These are phyloP conservation scores for Spodoptera litura DNA, from an alignment of 1,140 invertebrate species.

Conservation along the genomic window DNA sequence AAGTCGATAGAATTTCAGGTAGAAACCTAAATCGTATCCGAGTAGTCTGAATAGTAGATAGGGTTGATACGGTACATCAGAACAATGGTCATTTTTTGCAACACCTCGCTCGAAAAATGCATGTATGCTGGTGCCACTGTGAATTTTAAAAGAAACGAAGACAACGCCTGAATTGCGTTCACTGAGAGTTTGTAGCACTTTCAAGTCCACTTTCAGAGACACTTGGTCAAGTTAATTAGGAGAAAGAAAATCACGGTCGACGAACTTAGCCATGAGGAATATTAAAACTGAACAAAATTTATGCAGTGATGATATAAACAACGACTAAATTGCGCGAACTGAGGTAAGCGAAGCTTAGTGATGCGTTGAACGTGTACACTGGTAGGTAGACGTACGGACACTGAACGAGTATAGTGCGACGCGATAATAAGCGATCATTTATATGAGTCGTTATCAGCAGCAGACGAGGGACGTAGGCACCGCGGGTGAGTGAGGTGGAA, in stretches of 20 bases:
- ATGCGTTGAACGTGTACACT: constrained; percentile 51
- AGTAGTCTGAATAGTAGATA: constrained; percentile 89
- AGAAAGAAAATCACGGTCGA: constrained; percentile 79
- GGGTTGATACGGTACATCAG: constrained; percentile 87
- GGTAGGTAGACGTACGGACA: constrained; percentile 49
- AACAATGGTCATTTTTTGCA: constrained; percentile 86
- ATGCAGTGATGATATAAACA: too few species aligned
- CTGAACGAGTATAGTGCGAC: constrained; percentile 56
- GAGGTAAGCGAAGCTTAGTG: constrained; percentile 47
- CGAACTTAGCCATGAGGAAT: constrained; percentile 80
- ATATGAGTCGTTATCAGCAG: constrained; percentile 72
- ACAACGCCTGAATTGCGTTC: constrained; percentile 39
- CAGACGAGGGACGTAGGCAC: constrained; percentile 60
- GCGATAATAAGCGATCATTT: constrained; percentile 67
- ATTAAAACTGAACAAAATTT: constrained; percentile 40
- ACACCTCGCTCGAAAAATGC: constrained; percentile 72
- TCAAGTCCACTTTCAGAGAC: constrained; percentile 48
- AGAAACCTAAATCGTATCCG: constrained; percentile 86
- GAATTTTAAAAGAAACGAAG: constrained; percentile 72
- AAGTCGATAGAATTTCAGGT: constrained; percentile 64
- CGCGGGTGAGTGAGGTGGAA: constrained; percentile 63
- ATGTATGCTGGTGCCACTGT: constrained; percentile 76
- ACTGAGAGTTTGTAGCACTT: constrained; percentile 30
- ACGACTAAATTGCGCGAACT: constrained; percentile 24
- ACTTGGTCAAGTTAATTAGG: constrained; percentile 68